Base-by-base conservation (phyloP, 2,888 invertebrate species). In the Cerceris ruficornis region DNA sequence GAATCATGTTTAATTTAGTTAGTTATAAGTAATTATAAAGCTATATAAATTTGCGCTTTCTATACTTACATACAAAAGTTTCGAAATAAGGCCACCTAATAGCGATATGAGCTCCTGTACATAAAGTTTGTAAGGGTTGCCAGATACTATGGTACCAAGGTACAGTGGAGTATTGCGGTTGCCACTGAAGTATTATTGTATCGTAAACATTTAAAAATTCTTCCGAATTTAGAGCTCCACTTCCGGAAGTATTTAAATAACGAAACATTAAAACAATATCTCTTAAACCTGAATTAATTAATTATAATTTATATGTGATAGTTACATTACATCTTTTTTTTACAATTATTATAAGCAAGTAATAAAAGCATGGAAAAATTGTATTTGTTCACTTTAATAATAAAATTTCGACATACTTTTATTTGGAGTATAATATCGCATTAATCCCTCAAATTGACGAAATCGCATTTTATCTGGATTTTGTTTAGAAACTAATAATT, bases 201-300 rank as follows among this genome's bases (percentile, higher is more conserved):
- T 97, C 96, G 89, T 95, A 96, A 64, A 96, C 93, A 39, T 94
- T 93, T 73, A 95, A 93, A 92, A 98, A 98, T 92, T 97, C 97
- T 15, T 95, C 94, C 69, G 95, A 93, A 9, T 94, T 94, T 43
- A 98, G 92, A 1, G 94, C 93, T 2, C 97, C 97, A 7, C 94
- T 94, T 6, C 94, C 94, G 0, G 95, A 95, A 49, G 93, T 93
- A 92, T 97, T 97, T 82, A 98, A 93, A 75, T 96, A 95, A 90
- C 96, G 96, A 93, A 97, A 98, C 94, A 96, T 96, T 81, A 98
- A 93, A 87, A 97, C 95, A 7, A 96, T 94, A 90, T 97, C 97
- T 79, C 95, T 93, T 5, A 94, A 94, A 76, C 94, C 96, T 96
- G 87, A 67, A 66, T 49, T 7, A 39, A 59, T 58, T 73, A 28